A percentile compares a stretch with the other conserved stretches of the same genome.
These are phyloP conservation scores for Sericinus montela DNA, from an alignment of 2,888 invertebrate species.

Conservation along the genomic window DNA sequence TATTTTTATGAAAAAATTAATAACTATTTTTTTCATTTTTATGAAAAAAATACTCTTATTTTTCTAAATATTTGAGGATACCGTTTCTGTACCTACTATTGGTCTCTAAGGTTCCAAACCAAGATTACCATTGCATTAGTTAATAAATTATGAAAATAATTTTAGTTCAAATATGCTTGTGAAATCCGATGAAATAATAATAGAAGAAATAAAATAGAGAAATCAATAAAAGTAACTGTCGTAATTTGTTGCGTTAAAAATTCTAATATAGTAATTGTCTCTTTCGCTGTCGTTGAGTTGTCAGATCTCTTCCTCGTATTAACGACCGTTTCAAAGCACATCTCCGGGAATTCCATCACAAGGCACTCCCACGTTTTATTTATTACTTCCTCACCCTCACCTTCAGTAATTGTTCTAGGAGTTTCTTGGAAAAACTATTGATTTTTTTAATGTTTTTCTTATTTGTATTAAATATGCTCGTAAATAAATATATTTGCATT, in stretches of 20 bases:
- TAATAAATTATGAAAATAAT: too few relatives aligned
- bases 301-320: constrained; percentile 45
- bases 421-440: constrained; percentile 23
- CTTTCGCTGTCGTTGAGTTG: constrained; percentile 46
- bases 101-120: too few relatives aligned
- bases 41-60: too few relatives aligned
- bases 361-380: constrained; percentile 62
- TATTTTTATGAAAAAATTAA: too few relatives aligned
- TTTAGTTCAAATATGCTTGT: too few relatives aligned
- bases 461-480: not conserved
- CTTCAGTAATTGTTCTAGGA: constrained; percentile 51
- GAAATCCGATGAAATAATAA: too few relatives aligned
- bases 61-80: too few relatives aligned
- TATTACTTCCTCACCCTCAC: constrained; percentile 59
- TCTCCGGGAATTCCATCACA: constrained; percentile 60
- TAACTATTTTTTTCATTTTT: too few relatives aligned
- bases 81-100: too few relatives aligned
- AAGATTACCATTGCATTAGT: too few relatives aligned
- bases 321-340: constrained; percentile 45
- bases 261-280: constrained; percentile 21
- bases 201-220: too few relatives aligned
- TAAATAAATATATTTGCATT: not conserved
- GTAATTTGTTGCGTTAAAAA: not conserved
- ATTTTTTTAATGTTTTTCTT: constrained; percentile 8
- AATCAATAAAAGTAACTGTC: too few relatives aligned